phyloP scores from a whole-genome alignment of 1,140 invertebrate genomes.

The Pogonus chalceus region DNA sequence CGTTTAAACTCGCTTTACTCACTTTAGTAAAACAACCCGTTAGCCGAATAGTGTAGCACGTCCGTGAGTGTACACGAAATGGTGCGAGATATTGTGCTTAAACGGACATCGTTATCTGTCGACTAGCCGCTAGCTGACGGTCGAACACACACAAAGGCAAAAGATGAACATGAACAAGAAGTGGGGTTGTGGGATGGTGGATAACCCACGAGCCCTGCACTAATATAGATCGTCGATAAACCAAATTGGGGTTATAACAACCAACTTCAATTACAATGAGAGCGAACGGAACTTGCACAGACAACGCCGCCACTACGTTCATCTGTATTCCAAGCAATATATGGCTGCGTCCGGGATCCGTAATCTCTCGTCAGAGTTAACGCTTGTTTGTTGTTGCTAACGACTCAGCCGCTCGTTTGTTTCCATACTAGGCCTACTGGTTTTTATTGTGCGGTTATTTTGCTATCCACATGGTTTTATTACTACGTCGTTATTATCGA shows the following conservation, averaged over 20 bases:
- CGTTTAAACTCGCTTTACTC: too few species aligned
- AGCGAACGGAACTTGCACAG: background rate
- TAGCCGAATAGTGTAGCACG: too few species aligned
- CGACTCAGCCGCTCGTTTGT: background rate
- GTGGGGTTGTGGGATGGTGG: too few species aligned
- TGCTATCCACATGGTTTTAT: background rate
- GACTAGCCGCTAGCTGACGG: background rate
- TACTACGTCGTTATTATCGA: background rate
- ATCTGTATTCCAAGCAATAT: background rate
- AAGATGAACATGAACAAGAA: too few species aligned
- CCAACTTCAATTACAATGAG: conserved; percentile 1
- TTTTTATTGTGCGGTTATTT: background rate
- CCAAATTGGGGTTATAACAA: conserved; percentile 2
- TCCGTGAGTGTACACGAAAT: background rate
- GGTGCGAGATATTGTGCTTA: conserved; percentile 6
- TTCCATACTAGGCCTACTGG: background rate
- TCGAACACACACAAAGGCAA: too few species aligned
- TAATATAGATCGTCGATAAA: conserved; percentile 5
- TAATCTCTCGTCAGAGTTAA: background rate
- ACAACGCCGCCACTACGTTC: background rate
- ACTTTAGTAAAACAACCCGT: too few species aligned
- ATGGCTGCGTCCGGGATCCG: background rate
- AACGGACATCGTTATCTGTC: conserved; percentile 1
- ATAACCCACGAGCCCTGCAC: background rate
- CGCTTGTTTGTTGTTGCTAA: background rate